phyloP scores from a whole-genome alignment of 2,797 vertebrate genomes.

The Oceanodroma leucorhoa region DNA sequence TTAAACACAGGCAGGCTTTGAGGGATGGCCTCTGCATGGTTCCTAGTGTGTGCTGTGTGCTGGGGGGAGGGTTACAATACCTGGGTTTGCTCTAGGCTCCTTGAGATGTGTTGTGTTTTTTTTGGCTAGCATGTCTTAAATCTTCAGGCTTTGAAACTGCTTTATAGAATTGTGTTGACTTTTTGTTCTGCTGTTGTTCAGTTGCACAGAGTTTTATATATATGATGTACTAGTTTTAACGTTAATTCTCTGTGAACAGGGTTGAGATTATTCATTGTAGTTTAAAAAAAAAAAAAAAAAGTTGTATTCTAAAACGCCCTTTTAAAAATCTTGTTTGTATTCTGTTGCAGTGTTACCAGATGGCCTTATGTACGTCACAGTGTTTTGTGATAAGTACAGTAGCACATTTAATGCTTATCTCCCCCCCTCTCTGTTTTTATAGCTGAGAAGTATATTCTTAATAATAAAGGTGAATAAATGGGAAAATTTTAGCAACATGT shows the following conservation, averaged over 20 bases:
- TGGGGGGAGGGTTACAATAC: neutral
- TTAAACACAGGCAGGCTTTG: neutral
- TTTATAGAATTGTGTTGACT: slow-evolving; percentile 39
- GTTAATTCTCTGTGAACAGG: slow-evolving; percentile 41
- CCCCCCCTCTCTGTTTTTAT: neutral
- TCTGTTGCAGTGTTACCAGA: slow-evolving; percentile 70
- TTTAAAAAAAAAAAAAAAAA: neutral
- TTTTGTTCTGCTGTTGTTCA: slow-evolving; percentile 56
- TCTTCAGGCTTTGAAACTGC: slow-evolving; percentile 47
- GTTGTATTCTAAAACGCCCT: slow-evolving; percentile 1
- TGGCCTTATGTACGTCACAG: slow-evolving; percentile 70
- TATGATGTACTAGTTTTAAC: slow-evolving; percentile 17
- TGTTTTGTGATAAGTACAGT: slow-evolving; percentile 62
- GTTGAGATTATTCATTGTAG: slow-evolving; percentile 19
- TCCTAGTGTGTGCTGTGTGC: slow-evolving; percentile 46
- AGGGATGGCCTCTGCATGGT: slow-evolving; percentile 24
- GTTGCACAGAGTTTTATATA: slow-evolving; percentile 57
- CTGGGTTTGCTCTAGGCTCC: slow-evolving; percentile 41
- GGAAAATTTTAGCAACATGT: neutral
- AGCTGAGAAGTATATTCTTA: slow-evolving; percentile 38
- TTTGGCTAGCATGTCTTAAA: slow-evolving; percentile 47
- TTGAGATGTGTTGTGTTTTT: neutral
- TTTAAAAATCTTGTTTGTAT: slow-evolving; percentile 39
- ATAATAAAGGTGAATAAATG: neutral
- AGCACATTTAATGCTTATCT: slow-evolving; percentile 54